phyloP scores from a whole-genome alignment of 2,797 vertebrate genomes.

The Lepus townsendii region DNA sequence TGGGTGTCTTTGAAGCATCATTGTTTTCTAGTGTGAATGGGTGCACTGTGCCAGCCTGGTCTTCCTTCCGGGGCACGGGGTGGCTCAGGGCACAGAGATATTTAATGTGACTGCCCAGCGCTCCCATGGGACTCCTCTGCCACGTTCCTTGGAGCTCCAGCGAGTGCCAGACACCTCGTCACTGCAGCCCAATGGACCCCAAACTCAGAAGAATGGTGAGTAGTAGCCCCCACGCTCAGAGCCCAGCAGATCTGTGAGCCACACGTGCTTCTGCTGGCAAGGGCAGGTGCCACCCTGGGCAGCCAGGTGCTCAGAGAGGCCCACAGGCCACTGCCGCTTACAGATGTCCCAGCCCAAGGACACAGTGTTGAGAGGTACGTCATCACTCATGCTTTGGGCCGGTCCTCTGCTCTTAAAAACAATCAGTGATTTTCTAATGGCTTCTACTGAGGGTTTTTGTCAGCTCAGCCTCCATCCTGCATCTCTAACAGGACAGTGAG shows the following conservation, averaged over 20 bases:
- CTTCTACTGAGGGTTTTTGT: not conserved
- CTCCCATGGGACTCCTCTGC: not conserved
- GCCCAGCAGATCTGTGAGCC: not conserved
- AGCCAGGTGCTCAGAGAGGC: not conserved
- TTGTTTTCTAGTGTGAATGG: conserved; percentile 59
- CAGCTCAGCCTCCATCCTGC: not conserved
- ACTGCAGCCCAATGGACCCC: conserved; percentile 22
- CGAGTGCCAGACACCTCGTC: not conserved
- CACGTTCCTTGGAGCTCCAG: not conserved
- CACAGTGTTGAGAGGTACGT: not conserved
- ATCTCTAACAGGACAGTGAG: too few relatives aligned
- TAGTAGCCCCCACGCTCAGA: not conserved
- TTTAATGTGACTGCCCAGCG: not conserved
- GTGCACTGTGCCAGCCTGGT: not conserved
- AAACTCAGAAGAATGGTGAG: conserved; percentile 68
- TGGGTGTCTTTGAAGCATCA: not conserved
- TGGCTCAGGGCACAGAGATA: too few relatives aligned
- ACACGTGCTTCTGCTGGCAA: too few relatives aligned
- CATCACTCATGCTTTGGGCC: not conserved
- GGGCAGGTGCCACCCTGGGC: accelerated
- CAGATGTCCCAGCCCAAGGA: not conserved
- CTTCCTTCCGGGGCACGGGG: not conserved
- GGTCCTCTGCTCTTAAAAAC: not conserved
- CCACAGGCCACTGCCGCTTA: accelerated
- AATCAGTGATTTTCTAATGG: too few relatives aligned